These are phyloP conservation scores for Operophtera brumata DNA, from an alignment of 2,888 invertebrate species.

Conservation along the genomic window DNA sequence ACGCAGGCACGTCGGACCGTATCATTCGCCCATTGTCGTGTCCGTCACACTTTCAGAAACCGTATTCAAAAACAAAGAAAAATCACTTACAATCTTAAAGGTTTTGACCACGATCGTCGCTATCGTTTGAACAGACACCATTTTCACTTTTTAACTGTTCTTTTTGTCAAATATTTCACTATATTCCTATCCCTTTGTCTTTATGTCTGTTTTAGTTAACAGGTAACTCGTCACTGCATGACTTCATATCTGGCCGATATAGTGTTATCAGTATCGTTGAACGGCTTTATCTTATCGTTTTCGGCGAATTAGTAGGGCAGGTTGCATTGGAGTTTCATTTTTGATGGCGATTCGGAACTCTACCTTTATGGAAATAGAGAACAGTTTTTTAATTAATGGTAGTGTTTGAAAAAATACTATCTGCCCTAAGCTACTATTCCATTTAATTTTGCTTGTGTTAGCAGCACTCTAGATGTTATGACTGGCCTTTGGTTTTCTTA, in stretches of 20 bases:
- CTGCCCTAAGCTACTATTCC: slow-evolving; percentile 36
- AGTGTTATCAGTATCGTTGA: slow-evolving; percentile 59
- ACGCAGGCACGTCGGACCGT: slow-evolving; percentile 26
- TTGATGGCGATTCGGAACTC: slow-evolving; percentile 27
- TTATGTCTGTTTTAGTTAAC: slow-evolving; percentile 58
- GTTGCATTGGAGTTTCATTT: slow-evolving; percentile 42
- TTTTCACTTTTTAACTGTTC: slow-evolving; percentile 68
- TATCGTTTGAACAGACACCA: slow-evolving; percentile 91
- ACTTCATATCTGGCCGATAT: slow-evolving; percentile 54
- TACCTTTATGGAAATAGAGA: slow-evolving; percentile 28
- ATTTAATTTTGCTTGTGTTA: slow-evolving; percentile 36
- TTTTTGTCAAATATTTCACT: slow-evolving; percentile 27
- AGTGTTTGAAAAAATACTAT: slow-evolving; percentile 31
- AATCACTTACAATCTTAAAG: slow-evolving; percentile 87
- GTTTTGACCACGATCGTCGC: slow-evolving; percentile 90
- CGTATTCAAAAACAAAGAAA: slow-evolving; percentile 24
- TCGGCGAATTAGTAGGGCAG: slow-evolving; percentile 73
- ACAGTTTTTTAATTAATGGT: slow-evolving; percentile 13
- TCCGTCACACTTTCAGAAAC: slow-evolving; percentile 32
- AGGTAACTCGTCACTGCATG: slow-evolving; percentile 61
- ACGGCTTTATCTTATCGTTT: slow-evolving; percentile 69
- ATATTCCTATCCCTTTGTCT: slow-evolving; percentile 50
- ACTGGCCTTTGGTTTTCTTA: background rate
- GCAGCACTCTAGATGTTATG: slow-evolving; percentile 22
- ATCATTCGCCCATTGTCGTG: slow-evolving; percentile 19